Conservation (phyloP, 1,140 invertebrate species). For the Goniozus legneri region DNA sequence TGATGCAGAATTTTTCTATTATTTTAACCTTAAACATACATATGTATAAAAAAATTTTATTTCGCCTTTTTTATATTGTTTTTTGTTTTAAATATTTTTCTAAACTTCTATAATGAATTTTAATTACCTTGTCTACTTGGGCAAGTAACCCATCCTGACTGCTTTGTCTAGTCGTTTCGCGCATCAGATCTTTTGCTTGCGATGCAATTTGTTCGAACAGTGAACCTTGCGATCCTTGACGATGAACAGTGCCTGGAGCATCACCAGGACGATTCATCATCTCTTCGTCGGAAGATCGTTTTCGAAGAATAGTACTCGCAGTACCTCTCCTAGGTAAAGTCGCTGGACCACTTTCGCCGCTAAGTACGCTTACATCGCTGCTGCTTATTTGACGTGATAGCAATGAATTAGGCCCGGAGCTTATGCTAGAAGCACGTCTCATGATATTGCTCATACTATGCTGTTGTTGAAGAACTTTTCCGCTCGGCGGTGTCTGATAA, state of each 20-base stretch:
- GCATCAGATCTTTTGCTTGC: constrained; percentile 81
- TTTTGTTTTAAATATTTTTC: too few relatives aligned
- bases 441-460: constrained; percentile 64
- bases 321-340: constrained; percentile 15
- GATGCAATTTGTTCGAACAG: constrained; percentile 80
- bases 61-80: too few relatives aligned
- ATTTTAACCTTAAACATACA: too few relatives aligned
- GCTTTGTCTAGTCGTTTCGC: constrained; percentile 80
- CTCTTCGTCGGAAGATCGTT: constrained; percentile 13
- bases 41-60: too few relatives aligned
- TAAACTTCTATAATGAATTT: too few relatives aligned
- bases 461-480: constrained; percentile 58
- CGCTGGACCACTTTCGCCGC: constrained; percentile 12
- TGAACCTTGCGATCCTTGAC: constrained; percentile 77
- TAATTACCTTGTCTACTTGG: constrained; percentile 81
- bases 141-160: constrained; percentile 86
- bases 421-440: constrained; percentile 61
- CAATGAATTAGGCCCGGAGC: constrained; percentile 46
- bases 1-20: too few relatives aligned
- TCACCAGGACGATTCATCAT: constrained; percentile 41
- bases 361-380: constrained; percentile 20
- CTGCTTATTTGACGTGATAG: constrained; percentile 36
- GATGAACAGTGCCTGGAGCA: constrained; percentile 46
- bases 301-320: constrained; percentile 30
- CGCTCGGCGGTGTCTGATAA: constrained; percentile 51